Percentiles rank a stretch among this genome's conserved stretches.
Evolutionary conservation across 2,888 invertebrate species (phyloP).

Genomic region (Hydriomena furcata): DNA sequence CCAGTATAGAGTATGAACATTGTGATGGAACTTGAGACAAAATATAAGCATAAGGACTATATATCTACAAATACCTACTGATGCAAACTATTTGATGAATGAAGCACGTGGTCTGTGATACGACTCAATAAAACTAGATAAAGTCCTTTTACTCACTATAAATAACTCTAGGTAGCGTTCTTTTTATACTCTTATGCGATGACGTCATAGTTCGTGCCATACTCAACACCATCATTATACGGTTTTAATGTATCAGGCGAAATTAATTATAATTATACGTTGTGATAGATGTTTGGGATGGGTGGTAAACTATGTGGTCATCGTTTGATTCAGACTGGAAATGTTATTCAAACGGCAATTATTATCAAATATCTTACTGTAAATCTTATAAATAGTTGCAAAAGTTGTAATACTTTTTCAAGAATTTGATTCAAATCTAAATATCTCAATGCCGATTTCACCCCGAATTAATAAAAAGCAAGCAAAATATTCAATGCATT

Average conservation of each 20-base stretch:
- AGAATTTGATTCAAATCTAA: too few relatives aligned
- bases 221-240: conserved; percentile 55
- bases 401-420: background rate
- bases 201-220: conserved; percentile 54
- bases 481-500: too few relatives aligned
- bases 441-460: too few relatives aligned
- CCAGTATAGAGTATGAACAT: background rate
- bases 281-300: conserved; percentile 30
- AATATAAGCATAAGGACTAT: too few relatives aligned
- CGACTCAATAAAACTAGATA: too few relatives aligned
- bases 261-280: conserved; percentile 69
- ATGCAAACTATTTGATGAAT: too few relatives aligned
- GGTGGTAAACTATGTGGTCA: conserved; percentile 23
- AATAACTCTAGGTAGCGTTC: background rate
- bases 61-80: background rate
- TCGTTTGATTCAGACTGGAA: conserved; percentile 21
- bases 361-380: too few relatives aligned
- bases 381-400: too few relatives aligned
- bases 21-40: too few relatives aligned
- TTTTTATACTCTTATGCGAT: conserved; percentile 39
- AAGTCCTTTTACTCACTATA: too few relatives aligned
- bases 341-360: conserved; percentile 10
- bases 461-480: too few relatives aligned
- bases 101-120: too few relatives aligned
- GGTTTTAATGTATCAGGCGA: conserved; percentile 54